Evolutionary conservation across 2,797 vertebrate genomes (phyloP).

Genomic region (Micrastur ruficollis): DNA sequence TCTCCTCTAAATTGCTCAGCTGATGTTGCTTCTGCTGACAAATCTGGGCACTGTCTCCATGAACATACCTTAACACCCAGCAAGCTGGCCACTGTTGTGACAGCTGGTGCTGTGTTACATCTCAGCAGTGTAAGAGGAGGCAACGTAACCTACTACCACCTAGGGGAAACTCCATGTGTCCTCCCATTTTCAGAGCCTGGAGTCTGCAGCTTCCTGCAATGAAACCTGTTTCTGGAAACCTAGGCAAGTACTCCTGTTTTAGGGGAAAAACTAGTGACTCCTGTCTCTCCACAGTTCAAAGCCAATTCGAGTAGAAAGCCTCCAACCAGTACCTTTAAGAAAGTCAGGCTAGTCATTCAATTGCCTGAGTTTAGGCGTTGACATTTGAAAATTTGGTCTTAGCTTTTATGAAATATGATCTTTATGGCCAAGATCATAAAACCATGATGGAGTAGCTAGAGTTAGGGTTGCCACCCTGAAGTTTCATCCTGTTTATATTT

Average conservation of each 20-base stretch:
- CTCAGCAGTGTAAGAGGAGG: neutral
- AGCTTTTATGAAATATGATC: neutral
- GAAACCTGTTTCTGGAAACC: neutral
- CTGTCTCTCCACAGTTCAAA: neutral
- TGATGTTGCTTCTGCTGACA: neutral
- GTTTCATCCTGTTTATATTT: neutral
- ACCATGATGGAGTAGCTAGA: neutral
- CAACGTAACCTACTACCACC: neutral
- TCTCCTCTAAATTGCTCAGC: neutral
- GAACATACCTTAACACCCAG: neutral
- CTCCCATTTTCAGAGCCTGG: neutral
- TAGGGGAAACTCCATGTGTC: neutral
- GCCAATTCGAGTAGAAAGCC: neutral
- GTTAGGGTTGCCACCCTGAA: neutral
- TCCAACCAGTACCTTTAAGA: neutral
- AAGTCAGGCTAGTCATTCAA: neutral
- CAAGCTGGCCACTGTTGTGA: accelerated
- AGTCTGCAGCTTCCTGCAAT: neutral
- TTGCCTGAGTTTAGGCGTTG: neutral
- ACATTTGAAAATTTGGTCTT: neutral
- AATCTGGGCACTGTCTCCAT: neutral
- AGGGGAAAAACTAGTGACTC: neutral
- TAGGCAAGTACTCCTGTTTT: neutral
- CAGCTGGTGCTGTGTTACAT: neutral
- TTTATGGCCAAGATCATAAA: neutral